Percentiles rank a stretch among this genome's conserved stretches.
phyloP scores from a whole-genome alignment of 1,140 invertebrate species.

The Bombus fervidus region DNA sequence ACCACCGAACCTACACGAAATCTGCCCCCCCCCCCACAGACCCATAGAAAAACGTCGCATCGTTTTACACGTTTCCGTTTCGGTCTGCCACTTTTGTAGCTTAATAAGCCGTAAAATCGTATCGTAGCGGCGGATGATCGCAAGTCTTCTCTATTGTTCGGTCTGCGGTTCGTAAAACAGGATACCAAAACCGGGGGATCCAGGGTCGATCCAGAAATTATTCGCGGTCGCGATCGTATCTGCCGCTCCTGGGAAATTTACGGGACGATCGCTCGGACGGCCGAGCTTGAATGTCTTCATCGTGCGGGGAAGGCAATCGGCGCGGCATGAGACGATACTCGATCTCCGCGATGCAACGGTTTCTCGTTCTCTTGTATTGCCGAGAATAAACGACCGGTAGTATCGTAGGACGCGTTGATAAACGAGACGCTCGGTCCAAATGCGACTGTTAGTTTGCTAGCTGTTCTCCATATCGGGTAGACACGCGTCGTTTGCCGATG shows the following conservation, averaged over 20 bases:
- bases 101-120: constrained; percentile 36
- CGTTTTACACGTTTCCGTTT: not conserved
- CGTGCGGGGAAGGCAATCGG: constrained; percentile 43
- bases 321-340: constrained; percentile 27
- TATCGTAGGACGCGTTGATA: constrained; percentile 36
- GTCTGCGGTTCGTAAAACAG: constrained; percentile 30
- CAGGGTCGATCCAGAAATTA: constrained; percentile 69
- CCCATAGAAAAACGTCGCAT: not conserved
- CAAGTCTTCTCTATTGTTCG: constrained; percentile 10
- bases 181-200: constrained; percentile 34
- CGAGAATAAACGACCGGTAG: constrained; percentile 34
- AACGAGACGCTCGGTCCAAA: constrained; percentile 31
- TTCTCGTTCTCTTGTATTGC: constrained; percentile 7
- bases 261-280: constrained; percentile 61
- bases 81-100: not conserved
- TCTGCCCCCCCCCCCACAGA: not conserved
- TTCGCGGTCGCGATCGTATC: constrained; percentile 71
- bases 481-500: constrained; percentile 24
- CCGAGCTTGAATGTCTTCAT: constrained; percentile 71
- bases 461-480: constrained; percentile 17
- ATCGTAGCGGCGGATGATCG: not conserved
- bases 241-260: constrained; percentile 67
- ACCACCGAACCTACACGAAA: not conserved
- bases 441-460: constrained; percentile 17
- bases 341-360: constrained; percentile 40